Evolutionary conservation across 1,140 invertebrate genomes (phyloP).

Genomic region (Macrobrachium nipponense): DNA sequence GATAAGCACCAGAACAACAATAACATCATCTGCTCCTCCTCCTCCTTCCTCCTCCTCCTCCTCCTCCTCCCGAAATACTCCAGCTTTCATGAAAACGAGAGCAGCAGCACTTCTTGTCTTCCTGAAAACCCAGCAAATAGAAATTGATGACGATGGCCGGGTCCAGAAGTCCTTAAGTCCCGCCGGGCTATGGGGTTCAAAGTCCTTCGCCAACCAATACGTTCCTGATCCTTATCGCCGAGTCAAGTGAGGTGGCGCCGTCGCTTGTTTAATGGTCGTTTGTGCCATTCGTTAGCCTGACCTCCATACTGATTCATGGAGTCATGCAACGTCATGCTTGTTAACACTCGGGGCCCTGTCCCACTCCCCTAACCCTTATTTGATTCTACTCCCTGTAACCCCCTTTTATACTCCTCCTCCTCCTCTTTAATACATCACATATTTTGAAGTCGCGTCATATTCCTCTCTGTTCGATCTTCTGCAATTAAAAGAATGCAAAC

Average conservation of each 20-base stretch:
- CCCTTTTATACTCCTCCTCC: too few relatives aligned
- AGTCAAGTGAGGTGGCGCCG: constrained; percentile 57
- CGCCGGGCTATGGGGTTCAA: constrained; percentile 19
- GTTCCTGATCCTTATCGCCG: constrained; percentile 39
- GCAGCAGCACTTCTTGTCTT: constrained; percentile 51
- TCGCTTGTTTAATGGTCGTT: constrained; percentile 57
- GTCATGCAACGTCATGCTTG: constrained; percentile 59
- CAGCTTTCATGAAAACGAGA: constrained; percentile 44
- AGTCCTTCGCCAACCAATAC: constrained; percentile 21
- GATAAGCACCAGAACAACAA: neutral
- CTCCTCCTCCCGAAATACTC: constrained; percentile 3
- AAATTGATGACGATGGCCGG: constrained; percentile 52
- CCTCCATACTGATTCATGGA: constrained; percentile 60
- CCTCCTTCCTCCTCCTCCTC: neutral
- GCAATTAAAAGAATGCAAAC: too few relatives aligned
- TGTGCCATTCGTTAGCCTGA: constrained; percentile 57
- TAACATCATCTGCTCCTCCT: neutral
- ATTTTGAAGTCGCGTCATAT: too few relatives aligned
- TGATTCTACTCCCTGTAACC: neutral
- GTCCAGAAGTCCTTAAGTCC: constrained; percentile 40
- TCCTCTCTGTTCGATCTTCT: too few relatives aligned
- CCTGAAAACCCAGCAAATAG: constrained; percentile 47
- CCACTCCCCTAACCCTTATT: neutral
- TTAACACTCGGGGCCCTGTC: constrained; percentile 25
- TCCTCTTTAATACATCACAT: too few relatives aligned